Evolutionary conservation across 1,140 invertebrate genomes (phyloP).

Genomic region (Penaeus japonicus): DNA sequence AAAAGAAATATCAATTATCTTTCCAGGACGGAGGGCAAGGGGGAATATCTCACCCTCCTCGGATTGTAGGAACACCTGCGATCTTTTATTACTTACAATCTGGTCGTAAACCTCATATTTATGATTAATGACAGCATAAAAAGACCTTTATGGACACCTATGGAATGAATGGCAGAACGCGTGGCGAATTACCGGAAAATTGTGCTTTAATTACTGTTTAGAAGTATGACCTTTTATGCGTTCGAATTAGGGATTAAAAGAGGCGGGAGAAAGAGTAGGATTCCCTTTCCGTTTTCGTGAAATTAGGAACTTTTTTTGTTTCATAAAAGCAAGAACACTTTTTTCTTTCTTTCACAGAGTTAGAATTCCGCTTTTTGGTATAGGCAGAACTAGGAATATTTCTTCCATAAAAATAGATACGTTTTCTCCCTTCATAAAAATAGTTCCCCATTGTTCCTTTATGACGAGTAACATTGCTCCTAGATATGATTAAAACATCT

Average conservation of each 20-base stretch:
- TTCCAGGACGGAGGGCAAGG: not conserved
- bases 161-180: not conserved
- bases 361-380: too few species aligned
- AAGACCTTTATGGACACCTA: not conserved
- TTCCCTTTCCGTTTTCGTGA: too few species aligned
- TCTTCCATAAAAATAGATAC: too few species aligned
- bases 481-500: too few species aligned
- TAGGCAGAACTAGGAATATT: too few species aligned
- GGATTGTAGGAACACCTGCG: not conserved
- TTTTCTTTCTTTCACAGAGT: too few species aligned
- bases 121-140: constrained; percentile 2
- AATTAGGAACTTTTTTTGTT: too few species aligned
- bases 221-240: not conserved
- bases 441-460: too few species aligned
- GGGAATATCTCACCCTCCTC: not conserved
- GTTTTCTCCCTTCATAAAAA: too few species aligned
- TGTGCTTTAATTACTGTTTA: not conserved
- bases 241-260: not conserved
- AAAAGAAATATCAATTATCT: too few species aligned
- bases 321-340: too few species aligned
- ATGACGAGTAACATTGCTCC: too few species aligned
- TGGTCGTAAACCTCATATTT: not conserved
- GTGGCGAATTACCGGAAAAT: not conserved
- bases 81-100: not conserved
- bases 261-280: not conserved